These are phyloP conservation scores for Gavialis gangeticus DNA, from an alignment of 2,113 vertebrate species.

Conservation along the genomic window DNA sequence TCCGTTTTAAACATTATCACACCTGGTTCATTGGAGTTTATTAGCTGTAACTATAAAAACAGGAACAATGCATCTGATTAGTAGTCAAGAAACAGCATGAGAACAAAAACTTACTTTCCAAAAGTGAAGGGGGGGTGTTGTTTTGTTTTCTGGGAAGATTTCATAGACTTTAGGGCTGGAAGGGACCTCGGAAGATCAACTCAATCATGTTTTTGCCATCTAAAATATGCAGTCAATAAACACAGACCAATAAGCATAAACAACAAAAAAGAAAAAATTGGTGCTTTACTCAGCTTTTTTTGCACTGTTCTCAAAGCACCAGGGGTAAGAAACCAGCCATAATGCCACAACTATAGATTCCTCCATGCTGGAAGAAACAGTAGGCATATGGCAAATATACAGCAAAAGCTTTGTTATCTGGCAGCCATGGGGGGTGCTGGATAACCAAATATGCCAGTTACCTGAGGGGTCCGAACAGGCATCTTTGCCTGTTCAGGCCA, in stretches of 20 bases:
- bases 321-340: neutral
- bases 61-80: conserved; percentile 5
- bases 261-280: neutral
- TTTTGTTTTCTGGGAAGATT: neutral
- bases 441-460: too few species aligned
- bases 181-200: neutral
- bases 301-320: neutral
- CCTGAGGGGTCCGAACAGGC: too few species aligned
- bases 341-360: neutral
- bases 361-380: neutral
- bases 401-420: too few species aligned
- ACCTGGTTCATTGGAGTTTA: conserved; percentile 97
- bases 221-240: neutral
- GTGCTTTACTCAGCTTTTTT: neutral
- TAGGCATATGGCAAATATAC: neutral
- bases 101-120: neutral
- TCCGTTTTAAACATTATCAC: conserved; percentile 99
- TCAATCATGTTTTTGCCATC: neutral
- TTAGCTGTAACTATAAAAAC: conserved; percentile 88
- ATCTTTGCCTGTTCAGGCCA: too few species aligned
- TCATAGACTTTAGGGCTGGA: too few species aligned
- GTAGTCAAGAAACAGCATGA: neutral
- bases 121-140: neutral
- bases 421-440: too few species aligned
- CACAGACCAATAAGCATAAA: too few species aligned